Evolutionary conservation across 2,797 vertebrate species (phyloP).

Genomic region (Bradypodion pumilum): DNA sequence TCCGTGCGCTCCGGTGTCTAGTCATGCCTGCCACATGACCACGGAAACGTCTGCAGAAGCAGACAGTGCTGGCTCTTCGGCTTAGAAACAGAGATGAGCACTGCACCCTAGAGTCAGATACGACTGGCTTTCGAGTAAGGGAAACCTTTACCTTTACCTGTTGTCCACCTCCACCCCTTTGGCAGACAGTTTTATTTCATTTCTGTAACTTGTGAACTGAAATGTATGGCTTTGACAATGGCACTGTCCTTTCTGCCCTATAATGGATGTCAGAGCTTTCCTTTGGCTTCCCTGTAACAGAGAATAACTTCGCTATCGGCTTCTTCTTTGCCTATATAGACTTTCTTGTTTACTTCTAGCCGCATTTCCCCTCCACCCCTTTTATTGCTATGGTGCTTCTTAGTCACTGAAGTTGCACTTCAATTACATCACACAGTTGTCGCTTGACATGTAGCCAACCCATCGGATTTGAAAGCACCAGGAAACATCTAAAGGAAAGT

Average conservation of each 20-base stretch:
- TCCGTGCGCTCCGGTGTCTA: too few species aligned
- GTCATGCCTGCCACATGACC: too few species aligned
- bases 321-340: background rate
- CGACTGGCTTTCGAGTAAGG: too few species aligned
- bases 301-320: background rate
- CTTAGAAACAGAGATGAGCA: too few species aligned
- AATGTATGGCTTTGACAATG: background rate
- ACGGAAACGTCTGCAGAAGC: too few species aligned
- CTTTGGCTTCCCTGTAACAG: background rate
- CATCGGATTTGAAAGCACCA: background rate
- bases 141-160: too few species aligned
- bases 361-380: background rate
- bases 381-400: background rate
- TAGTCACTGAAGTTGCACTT: constrained; percentile 1
- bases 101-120: too few species aligned
- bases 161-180: background rate
- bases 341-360: background rate
- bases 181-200: background rate
- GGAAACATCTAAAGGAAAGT: background rate
- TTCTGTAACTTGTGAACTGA: background rate
- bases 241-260: background rate
- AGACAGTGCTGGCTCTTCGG: too few species aligned
- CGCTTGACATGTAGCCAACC: background rate
- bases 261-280: background rate
- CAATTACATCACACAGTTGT: background rate